Evolutionary conservation across 2,888 invertebrate genomes (phyloP), one percentile per base, ranked within the genome.

Genomic region (Megaustenia siamemsis): DNA sequence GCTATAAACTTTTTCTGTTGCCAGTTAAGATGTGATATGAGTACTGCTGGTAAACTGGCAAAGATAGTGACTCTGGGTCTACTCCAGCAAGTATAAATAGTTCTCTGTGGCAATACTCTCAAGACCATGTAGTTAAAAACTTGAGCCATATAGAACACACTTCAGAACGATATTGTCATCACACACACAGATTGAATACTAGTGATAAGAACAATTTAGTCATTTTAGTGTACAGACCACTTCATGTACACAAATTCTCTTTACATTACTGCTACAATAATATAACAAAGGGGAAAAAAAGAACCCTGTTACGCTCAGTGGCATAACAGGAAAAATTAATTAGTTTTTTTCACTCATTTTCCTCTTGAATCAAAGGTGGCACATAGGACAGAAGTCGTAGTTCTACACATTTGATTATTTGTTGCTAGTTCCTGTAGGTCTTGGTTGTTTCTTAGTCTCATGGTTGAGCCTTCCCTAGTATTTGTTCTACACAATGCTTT

Each of bases 1-100:
- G n/a, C 66, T 43, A 78, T 60, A 63, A 66, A 63, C 56, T 28
- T 24, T 60, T 38, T 28, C 2, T 40, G 78, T 18, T 78, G 63
- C 12, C 18, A n/a, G 40, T 3, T n/a, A 8, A n/a, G 4, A 63
- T 28, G 63, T 63, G 32, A n/a, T n/a, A 24, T 66, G 66, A 8
- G 45, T 35, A 49, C 38, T 0, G n/a, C 28, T 15, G 28, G n/a
- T 28, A 43, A 78, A 43, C 21, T 43, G 1, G 28, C 15, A 28
- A 78, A 43, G 5, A 49, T 24, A 5, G 73, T 45, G 15, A 45
- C 18, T 28, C 24, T n/a, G 43, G 21, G 43, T 15, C 3, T n/a
- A 60, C 78, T 49, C 38, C 60, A 43, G 63, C 63, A 40, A 45
- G 78, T 40, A 63, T 1, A 45, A 38, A 60, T 32, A 63, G 66